A percentile compares a stretch with the other conserved stretches of the same genome.
Conservation (phyloP, 2,888 invertebrate genomes). For the Deroplatys truncata region DNA sequence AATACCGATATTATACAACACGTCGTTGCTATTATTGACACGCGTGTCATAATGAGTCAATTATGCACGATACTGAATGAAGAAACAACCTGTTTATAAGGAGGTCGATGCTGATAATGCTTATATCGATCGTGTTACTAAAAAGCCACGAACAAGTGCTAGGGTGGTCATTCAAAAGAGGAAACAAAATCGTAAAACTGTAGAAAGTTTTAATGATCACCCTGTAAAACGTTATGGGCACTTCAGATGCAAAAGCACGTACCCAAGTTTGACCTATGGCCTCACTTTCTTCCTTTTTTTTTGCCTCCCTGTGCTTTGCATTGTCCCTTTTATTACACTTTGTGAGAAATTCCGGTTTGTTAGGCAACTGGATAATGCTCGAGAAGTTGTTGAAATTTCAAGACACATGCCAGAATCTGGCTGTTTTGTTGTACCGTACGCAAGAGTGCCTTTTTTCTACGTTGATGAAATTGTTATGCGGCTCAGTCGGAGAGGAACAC, state of each 20-base stretch:
- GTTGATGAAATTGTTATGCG: conserved; percentile 7
- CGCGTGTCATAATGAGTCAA: too few species aligned
- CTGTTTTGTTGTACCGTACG: neutral
- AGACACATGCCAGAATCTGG: neutral
- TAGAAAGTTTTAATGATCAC: neutral
- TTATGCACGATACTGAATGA: too few species aligned
- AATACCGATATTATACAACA: too few species aligned
- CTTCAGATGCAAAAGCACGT: neutral
- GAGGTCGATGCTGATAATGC: too few species aligned
- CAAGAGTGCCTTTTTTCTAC: neutral
- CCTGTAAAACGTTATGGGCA: neutral
- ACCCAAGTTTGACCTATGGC: neutral
- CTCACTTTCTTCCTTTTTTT: neutral
- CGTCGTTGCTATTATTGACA: too few species aligned
- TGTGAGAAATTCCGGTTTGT: conserved; percentile 9
- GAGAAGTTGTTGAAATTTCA: conserved; percentile 4
- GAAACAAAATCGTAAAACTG: too few species aligned
- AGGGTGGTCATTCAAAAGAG: neutral
- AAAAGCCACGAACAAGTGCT: neutral
- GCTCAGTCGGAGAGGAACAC: neutral
- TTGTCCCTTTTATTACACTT: neutral
- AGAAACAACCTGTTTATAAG: too few species aligned
- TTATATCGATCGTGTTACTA: too few species aligned
- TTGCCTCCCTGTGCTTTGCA: neutral
- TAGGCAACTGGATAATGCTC: neutral